These are phyloP conservation scores for Dasyornis broadbenti DNA, from an alignment of 2,113 vertebrate genomes.

Conservation along the genomic window DNA sequence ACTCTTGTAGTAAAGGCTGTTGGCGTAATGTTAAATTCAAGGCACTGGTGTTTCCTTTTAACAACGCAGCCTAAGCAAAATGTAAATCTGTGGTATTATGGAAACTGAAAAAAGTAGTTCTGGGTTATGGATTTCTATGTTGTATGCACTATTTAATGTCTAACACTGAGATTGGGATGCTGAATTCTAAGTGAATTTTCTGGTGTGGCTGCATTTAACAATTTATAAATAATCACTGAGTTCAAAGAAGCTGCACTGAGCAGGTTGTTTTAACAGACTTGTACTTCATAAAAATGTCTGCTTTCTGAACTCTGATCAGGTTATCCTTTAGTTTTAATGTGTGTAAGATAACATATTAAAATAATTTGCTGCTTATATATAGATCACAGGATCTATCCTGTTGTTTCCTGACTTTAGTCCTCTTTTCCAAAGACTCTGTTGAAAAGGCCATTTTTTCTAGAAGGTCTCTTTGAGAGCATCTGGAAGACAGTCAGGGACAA, in stretches of 20 bases:
- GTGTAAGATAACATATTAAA: background rate
- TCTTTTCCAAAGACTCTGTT: background rate
- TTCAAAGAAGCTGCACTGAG: background rate
- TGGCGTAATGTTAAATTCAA: background rate
- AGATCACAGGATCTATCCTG: background rate
- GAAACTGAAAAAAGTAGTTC: background rate
- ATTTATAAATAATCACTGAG: background rate
- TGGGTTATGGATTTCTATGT: background rate
- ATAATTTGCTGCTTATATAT: background rate
- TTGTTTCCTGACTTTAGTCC: background rate
- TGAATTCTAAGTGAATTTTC: background rate
- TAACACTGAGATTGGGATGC: background rate
- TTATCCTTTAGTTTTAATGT: background rate
- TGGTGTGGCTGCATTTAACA: background rate
- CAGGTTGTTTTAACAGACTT: background rate
- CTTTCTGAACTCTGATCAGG: background rate
- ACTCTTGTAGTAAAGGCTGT: fast-evolving
- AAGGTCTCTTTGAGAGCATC: background rate
- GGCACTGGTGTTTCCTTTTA: background rate
- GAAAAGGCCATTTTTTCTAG: background rate
- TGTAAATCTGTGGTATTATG: background rate
- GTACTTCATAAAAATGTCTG: fast-evolving
- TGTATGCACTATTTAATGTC: background rate
- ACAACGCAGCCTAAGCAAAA: background rate
- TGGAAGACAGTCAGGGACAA: background rate